Evolutionary conservation across 2,888 invertebrate species (phyloP).

Genomic region (Saturnia japonica): DNA sequence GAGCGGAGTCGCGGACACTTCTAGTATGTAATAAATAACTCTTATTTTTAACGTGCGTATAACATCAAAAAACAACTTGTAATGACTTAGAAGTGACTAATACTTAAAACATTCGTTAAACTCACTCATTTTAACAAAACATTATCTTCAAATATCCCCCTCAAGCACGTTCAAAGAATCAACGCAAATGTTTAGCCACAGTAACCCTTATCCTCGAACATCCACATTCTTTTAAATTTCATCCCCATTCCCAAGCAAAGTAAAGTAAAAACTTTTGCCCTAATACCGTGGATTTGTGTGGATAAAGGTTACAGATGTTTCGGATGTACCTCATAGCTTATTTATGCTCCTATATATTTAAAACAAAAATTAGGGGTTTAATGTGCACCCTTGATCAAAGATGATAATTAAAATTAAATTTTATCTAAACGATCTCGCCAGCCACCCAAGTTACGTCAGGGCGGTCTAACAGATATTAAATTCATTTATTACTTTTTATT

Average conservation of each 20-base stretch:
- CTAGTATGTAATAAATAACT: too few species aligned
- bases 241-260: too few species aligned
- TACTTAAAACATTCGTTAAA: slow-evolving; percentile 13
- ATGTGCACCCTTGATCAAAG: slow-evolving; percentile 62
- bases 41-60: too few species aligned
- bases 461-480: background rate
- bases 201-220: slow-evolving; percentile 39
- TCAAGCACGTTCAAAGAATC: slow-evolving; percentile 56
- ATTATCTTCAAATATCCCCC: slow-evolving; percentile 42
- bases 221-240: slow-evolving; percentile 44
- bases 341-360: slow-evolving; percentile 51
- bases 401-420: slow-evolving; percentile 69
- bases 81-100: slow-evolving; percentile 6
- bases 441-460: slow-evolving; percentile 21
- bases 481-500: background rate
- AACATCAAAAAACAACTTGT: background rate
- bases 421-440: slow-evolving; percentile 46
- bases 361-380: slow-evolving; percentile 77
- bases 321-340: slow-evolving; percentile 25
- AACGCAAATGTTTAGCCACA: slow-evolving; percentile 42
- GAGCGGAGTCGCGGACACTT: too few species aligned
- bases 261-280: slow-evolving; percentile 42
- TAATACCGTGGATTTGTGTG: slow-evolving; percentile 60
- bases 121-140: background rate
- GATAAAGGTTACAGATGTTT: slow-evolving; percentile 73